phyloP scores from a whole-genome alignment of 2,888 invertebrate genomes.

The Drosophila emarginata region DNA sequence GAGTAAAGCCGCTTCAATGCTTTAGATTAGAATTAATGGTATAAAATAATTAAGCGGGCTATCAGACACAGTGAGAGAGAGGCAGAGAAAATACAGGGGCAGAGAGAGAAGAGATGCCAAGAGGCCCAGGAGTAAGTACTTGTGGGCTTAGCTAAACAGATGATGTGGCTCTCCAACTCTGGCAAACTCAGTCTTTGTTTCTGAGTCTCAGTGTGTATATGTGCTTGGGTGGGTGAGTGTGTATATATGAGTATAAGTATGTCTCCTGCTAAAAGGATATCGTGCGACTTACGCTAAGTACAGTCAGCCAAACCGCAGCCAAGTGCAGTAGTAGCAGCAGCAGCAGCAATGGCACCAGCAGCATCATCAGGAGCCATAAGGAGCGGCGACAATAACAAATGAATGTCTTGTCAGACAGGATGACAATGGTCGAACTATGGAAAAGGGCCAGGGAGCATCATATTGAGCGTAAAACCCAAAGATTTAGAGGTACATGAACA shows the following conservation, averaged over 20 bases:
- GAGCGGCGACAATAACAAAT: slow-evolving; percentile 72
- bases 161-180: slow-evolving; percentile 36
- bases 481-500: slow-evolving; percentile 71
- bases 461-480: slow-evolving; percentile 72
- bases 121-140: slow-evolving; percentile 32
- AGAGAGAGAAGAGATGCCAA: slow-evolving; percentile 29
- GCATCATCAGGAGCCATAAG: not conserved
- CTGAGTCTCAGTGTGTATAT: not conserved
- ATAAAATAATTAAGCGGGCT: slow-evolving; percentile 67
- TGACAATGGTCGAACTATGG: slow-evolving; percentile 49
- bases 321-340: slow-evolving; percentile 55
- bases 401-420: slow-evolving; percentile 54
- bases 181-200: not conserved
- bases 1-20: slow-evolving; percentile 42
- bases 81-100: not conserved
- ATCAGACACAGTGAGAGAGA: slow-evolving; percentile 15
- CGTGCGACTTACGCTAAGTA: slow-evolving; percentile 37
- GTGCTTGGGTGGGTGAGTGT: not conserved
- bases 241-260: not conserved
- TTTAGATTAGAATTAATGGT: slow-evolving; percentile 61
- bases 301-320: slow-evolving; percentile 52
- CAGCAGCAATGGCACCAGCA: slow-evolving; percentile 57
- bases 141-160: slow-evolving; percentile 42
- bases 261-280: slow-evolving; percentile 35
- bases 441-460: slow-evolving; percentile 24